phyloP scores from a whole-genome alignment of 2,113 vertebrate genomes.

The Lagopus leucura region DNA sequence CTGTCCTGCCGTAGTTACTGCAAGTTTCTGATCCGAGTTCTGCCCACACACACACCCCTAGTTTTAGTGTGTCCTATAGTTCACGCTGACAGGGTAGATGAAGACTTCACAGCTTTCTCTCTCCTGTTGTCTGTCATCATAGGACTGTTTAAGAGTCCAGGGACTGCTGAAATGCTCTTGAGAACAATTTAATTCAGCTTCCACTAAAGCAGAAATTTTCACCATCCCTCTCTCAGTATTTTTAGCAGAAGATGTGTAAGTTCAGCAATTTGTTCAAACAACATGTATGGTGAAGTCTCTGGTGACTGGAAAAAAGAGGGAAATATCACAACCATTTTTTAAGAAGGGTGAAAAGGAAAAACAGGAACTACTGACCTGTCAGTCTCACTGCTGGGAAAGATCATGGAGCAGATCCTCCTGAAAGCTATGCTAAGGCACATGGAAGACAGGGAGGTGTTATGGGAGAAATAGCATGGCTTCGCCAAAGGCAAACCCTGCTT shows the following conservation, averaged over 20 bases:
- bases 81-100: not conserved
- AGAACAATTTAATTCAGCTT: not conserved
- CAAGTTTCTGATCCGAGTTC: not conserved
- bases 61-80: not conserved
- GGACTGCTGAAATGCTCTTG: not conserved
- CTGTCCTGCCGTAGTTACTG: not conserved
- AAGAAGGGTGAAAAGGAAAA: too few species aligned
- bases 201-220: not conserved
- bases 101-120: not conserved
- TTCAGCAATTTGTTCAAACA: not conserved
- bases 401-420: too few species aligned
- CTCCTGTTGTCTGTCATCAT: not conserved
- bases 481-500: too few species aligned
- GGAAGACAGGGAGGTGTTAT: too few species aligned
- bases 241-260: not conserved
- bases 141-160: not conserved
- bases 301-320: too few species aligned
- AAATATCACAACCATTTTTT: too few species aligned
- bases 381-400: too few species aligned
- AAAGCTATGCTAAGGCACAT: too few species aligned
- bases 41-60: accelerated
- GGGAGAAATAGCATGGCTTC: too few species aligned
- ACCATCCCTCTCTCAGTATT: not conserved
- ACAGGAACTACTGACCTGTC: too few species aligned
- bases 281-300: not conserved